Conservation (phyloP, 2,888 invertebrate species). For the Tholera decimalis region DNA sequence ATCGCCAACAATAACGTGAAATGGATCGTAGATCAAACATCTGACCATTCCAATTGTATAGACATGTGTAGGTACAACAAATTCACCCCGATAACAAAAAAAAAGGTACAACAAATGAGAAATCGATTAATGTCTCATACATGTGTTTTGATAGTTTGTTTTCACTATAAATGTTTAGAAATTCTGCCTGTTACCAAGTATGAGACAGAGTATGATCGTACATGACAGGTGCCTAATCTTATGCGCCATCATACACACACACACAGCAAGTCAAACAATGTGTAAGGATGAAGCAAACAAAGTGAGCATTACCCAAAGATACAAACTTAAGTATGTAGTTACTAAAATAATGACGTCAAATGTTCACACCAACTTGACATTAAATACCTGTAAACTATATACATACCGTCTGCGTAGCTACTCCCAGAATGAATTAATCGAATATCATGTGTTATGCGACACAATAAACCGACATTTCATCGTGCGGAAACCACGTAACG, state of each 20-base stretch:
- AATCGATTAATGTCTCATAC: not conserved
- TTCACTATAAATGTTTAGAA: not conserved
- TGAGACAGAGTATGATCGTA: not conserved
- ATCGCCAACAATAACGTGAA: constrained; percentile 53
- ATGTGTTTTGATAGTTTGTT: constrained; percentile 3
- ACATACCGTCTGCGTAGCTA: constrained; percentile 5
- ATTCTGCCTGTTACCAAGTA: not conserved
- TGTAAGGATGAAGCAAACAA: constrained; percentile 11
- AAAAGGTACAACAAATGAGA: constrained; percentile 4
- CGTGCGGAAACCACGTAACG: constrained; percentile 40
- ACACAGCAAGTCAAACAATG: constrained; percentile 3
- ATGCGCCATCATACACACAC: constrained; percentile 8
- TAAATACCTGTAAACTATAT: constrained; percentile 30
- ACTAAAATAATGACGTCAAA: constrained; percentile 1
- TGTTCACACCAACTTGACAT: constrained; percentile 33
- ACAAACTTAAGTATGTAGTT: no score
- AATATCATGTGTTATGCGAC: constrained; percentile 37
- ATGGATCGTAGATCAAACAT: constrained; percentile 45
- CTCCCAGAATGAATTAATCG: constrained; percentile 36
- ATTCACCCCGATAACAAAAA: not conserved
- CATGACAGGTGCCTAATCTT: not conserved
- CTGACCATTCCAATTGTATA: constrained; percentile 21
- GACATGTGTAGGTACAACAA: no score
- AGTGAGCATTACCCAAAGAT: constrained; percentile 11
- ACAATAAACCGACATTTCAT: constrained; percentile 48